Percentiles rank a stretch among this genome's conserved stretches.
Evolutionary conservation across 1,140 invertebrate species (phyloP).

Genomic region (Parasteatoda tepidariorum): DNA sequence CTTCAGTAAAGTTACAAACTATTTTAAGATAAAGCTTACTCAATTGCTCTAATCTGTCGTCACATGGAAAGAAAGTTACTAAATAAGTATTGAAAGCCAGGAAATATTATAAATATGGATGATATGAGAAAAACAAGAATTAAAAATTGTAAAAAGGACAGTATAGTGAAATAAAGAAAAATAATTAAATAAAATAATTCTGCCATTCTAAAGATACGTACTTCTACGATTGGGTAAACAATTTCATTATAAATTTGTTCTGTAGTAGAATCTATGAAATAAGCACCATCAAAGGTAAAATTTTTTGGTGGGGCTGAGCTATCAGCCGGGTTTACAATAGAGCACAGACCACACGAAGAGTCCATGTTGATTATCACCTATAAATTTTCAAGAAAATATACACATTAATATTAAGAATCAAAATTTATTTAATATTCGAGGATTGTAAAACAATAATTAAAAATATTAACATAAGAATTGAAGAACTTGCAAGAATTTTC

Average conservation of each 20-base stretch:
- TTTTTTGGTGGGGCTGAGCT: conserved; percentile 75
- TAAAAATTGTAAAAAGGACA: too few relatives aligned
- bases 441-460: too few relatives aligned
- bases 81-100: too few relatives aligned
- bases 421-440: neutral
- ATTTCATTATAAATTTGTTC: conserved; percentile 79
- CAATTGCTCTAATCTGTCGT: too few relatives aligned
- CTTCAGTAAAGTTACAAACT: too few relatives aligned
- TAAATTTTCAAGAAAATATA: too few relatives aligned
- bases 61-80: too few relatives aligned
- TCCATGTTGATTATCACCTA: conserved; percentile 83
- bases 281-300: conserved; percentile 82
- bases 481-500: neutral
- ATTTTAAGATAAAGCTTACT: too few relatives aligned
- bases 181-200: neutral
- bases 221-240: conserved; percentile 77
- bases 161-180: too few relatives aligned
- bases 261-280: conserved; percentile 74
- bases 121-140: too few relatives aligned
- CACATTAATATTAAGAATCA: conserved; percentile 27
- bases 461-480: neutral
- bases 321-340: conserved; percentile 74
- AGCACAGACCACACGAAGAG: conserved; percentile 71
- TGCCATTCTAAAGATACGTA: conserved; percentile 65
- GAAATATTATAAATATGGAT: too few relatives aligned